Percentiles rank a stretch among this genome's conserved stretches.
Evolutionary conservation across 2,888 invertebrate genomes (phyloP).

Genomic region (Sarcophaga carnaria): DNA sequence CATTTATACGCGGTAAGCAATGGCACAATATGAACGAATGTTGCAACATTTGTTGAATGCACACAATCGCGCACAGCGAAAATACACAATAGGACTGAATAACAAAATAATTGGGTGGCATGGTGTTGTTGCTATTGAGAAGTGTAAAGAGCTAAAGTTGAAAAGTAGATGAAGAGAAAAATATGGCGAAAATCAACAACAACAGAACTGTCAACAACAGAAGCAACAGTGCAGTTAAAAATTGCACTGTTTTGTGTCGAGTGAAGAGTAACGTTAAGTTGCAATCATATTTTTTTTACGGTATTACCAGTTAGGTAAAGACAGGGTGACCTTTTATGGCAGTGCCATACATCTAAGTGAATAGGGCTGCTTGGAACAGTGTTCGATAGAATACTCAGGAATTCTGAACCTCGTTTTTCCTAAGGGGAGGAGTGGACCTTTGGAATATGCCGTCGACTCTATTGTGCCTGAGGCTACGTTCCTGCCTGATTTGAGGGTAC

Average conservation of each 20-base stretch:
- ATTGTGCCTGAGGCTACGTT: too few species aligned
- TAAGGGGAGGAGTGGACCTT: too few species aligned
- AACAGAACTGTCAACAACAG: slow-evolving; percentile 56
- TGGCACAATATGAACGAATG: slow-evolving; percentile 49
- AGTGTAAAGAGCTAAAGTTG: not conserved
- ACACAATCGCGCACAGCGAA: slow-evolving; percentile 25
- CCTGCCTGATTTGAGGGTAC: too few species aligned
- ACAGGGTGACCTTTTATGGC: not conserved
- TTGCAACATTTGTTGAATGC: slow-evolving; percentile 59
- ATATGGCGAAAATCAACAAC: too few species aligned
- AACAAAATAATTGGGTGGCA: slow-evolving; percentile 21
- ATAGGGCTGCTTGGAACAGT: too few species aligned
- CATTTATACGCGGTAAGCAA: slow-evolving; percentile 64
- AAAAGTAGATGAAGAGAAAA: not conserved
- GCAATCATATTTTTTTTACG: slow-evolving; percentile 53
- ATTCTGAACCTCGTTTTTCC: too few species aligned
- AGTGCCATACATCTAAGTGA: not conserved
- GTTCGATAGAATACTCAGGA: too few species aligned
- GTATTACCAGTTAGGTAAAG: slow-evolving; percentile 3
- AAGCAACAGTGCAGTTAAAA: slow-evolving; percentile 48
- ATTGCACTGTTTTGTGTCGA: slow-evolving; percentile 34
- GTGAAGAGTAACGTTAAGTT: slow-evolving; percentile 47
- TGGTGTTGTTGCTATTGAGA: not conserved
- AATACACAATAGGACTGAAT: slow-evolving; percentile 53
- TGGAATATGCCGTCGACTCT: too few species aligned